Conservation (phyloP, 2,888 invertebrate genomes). For the Vannuccia rotundouncinata region DNA sequence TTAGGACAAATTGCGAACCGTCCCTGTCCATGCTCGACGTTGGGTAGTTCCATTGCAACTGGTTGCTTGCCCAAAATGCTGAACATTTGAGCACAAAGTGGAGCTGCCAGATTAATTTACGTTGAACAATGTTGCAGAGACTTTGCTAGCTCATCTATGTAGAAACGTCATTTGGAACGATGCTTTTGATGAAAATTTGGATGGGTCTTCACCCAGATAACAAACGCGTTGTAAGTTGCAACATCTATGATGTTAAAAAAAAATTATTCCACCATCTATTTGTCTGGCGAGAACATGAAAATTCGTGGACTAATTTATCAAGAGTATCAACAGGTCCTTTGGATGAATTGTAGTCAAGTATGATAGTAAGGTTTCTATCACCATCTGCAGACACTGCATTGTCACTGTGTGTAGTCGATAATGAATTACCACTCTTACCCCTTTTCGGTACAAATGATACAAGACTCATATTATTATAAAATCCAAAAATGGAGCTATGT, state of each 20-base stretch:
- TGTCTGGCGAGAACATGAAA: conserved; percentile 21
- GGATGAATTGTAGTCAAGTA: conserved; percentile 11
- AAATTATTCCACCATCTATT: neutral
- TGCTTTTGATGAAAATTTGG: conserved; percentile 6
- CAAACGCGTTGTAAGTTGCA: conserved; percentile 29
- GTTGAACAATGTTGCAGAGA: conserved; percentile 16
- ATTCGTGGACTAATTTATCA: conserved; percentile 29
- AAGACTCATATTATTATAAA: no score
- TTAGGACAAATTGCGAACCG: neutral
- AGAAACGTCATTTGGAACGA: conserved; percentile 20
- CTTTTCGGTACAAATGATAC: no score
- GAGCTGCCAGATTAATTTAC: neutral
- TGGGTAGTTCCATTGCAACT: conserved; percentile 20
- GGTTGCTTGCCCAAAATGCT: neutral
- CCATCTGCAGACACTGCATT: neutral
- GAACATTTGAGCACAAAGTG: neutral
- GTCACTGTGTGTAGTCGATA: neutral
- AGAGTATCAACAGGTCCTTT: conserved; percentile 34
- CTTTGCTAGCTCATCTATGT: conserved; percentile 27
- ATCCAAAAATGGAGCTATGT: no score
- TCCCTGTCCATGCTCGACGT: conserved; percentile 14
- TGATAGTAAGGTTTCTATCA: neutral
- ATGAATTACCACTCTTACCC: no score
- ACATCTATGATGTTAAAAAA: conserved; percentile 30
- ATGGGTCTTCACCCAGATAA: conserved; percentile 9